These are phyloP conservation scores for Castor canadensis DNA, from an alignment of 2,113 vertebrate genomes.

Conservation along the genomic window DNA sequence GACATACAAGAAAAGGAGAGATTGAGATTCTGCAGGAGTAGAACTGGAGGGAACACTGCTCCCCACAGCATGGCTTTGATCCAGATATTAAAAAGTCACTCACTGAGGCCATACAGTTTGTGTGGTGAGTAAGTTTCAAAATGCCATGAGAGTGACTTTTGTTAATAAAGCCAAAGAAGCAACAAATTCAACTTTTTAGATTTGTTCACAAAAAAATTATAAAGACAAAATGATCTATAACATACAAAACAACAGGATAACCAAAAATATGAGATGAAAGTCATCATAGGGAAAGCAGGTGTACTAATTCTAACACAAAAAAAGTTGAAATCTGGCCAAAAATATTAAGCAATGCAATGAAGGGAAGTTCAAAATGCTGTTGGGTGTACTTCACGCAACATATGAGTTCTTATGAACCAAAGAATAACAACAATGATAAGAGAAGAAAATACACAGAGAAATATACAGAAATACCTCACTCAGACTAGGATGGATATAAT, in stretches of 20 bases:
- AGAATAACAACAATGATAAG: background rate
- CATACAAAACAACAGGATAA: background rate
- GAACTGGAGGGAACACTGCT: background rate
- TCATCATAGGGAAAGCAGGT: background rate
- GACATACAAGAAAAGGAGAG: conserved; percentile 66
- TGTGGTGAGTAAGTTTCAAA: conserved; percentile 77
- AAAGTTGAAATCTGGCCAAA: background rate
- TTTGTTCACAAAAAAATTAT: background rate
- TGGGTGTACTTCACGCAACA: background rate
- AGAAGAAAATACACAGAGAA: background rate
- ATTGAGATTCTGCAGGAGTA: background rate
- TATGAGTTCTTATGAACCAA: background rate
- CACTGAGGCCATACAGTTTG: conserved; percentile 75
- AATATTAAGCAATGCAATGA: background rate
- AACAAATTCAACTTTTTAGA: background rate
- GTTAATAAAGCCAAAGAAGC: conserved; percentile 72
- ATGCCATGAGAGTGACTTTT: conserved; percentile 65
- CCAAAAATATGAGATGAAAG: background rate
- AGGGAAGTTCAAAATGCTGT: background rate
- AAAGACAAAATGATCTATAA: background rate
- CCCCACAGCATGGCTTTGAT: conserved; percentile 22
- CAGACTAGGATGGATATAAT: background rate
- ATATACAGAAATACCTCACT: background rate
- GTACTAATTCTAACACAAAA: background rate
- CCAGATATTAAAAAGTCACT: conserved; percentile 42